A percentile compares a stretch with the other conserved stretches of the same genome.
Conservation (phyloP, 2,113 vertebrate species). For the Neoarius graeffei region DNA sequence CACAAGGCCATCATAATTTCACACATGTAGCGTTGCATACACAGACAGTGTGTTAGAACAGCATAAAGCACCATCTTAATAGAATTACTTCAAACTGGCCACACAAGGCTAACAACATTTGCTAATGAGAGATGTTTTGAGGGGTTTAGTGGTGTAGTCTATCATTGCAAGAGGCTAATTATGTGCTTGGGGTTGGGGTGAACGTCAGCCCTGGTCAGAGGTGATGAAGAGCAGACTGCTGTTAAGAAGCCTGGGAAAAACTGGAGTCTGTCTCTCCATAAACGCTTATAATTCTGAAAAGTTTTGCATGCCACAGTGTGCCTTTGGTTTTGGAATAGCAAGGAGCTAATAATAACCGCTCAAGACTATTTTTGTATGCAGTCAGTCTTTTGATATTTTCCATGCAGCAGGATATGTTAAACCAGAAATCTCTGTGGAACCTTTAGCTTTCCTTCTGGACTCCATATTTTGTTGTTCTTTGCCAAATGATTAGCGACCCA, state of each 20-base stretch:
- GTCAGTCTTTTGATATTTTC: conserved; percentile 6
- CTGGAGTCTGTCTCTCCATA: not conserved
- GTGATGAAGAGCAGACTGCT: conserved; percentile 40
- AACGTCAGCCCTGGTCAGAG: conserved; percentile 32
- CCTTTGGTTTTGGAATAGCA: conserved; percentile 1
- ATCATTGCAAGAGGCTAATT: conserved; percentile 18
- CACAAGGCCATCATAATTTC: conserved; percentile 15
- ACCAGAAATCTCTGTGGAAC: not conserved
- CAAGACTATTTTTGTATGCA: conserved; percentile 5
- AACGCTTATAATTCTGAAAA: not conserved
- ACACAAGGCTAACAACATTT: conserved; percentile 3
- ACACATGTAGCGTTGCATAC: conserved; percentile 1
- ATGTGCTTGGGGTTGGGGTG: conserved; percentile 8
- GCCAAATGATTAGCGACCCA: not conserved
- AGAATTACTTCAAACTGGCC: not conserved
- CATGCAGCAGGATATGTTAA: not conserved
- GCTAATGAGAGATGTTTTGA: conserved; percentile 33
- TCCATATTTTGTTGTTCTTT: not conserved
- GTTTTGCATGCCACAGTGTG: not conserved
- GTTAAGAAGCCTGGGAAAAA: conserved; percentile 7
- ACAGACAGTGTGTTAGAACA: not conserved
- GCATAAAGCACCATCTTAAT: conserved; percentile 17
- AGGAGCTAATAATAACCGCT: conserved; percentile 14
- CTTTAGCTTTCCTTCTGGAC: not conserved
- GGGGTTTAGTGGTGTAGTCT: conserved; percentile 27